phyloP scores from a whole-genome alignment of 2,113 vertebrate genomes.

The Oreochromis spilurus region DNA sequence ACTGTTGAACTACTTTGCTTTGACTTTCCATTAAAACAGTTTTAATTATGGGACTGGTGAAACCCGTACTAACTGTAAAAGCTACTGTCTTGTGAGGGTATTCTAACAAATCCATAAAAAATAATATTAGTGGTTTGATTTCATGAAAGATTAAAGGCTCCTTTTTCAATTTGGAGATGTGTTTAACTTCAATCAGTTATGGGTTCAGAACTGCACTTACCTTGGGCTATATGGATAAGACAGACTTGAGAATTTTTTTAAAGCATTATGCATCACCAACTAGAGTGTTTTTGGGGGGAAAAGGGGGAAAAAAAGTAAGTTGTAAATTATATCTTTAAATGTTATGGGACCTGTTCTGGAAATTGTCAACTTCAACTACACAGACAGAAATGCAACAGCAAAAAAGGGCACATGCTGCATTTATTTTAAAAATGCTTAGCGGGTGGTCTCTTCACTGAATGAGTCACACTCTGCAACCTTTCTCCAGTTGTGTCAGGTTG shows the following conservation, averaged over 20 bases:
- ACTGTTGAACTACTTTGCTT: background rate
- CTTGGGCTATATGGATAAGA: background rate
- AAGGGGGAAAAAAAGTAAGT: no score
- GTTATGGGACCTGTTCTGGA: no score
- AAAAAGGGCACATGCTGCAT: background rate
- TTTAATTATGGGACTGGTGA: background rate
- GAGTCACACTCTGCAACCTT: background rate
- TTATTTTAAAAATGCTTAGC: background rate
- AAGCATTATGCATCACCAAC: background rate
- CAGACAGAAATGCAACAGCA: background rate
- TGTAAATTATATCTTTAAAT: no score
- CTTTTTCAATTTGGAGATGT: background rate
- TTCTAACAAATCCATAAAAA: background rate
- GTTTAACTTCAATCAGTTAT: background rate
- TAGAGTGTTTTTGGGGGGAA: background rate
- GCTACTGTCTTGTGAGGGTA: background rate
- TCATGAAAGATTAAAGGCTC: background rate
- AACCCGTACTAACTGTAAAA: background rate
- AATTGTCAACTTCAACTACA: background rate
- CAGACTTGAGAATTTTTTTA: background rate
- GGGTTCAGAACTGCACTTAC: background rate
- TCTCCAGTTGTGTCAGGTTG: background rate
- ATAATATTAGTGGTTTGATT: background rate
- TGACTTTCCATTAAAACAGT: background rate
- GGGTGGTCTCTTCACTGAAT: background rate